Evolutionary conservation across 2,888 invertebrate genomes (phyloP).

Genomic region (Hydrotaea cyrtoneurina): DNA sequence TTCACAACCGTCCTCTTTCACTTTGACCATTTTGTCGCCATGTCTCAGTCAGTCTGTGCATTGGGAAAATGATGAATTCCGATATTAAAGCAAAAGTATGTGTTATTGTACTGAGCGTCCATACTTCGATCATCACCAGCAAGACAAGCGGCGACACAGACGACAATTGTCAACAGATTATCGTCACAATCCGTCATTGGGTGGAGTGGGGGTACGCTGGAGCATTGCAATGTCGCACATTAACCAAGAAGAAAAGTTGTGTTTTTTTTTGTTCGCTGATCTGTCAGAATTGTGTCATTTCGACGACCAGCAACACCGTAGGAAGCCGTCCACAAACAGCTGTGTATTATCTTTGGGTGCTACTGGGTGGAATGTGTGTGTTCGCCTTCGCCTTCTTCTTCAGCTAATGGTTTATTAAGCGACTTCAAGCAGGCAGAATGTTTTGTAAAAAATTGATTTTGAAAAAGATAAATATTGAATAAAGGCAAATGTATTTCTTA

Average conservation of each 20-base stretch:
- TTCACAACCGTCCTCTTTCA: constrained; percentile 48
- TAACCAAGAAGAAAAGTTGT: no score
- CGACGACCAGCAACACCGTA: neutral
- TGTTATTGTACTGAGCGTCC: neutral
- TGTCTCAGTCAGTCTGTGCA: constrained; percentile 27
- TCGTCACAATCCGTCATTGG: constrained; percentile 15
- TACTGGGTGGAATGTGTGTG: neutral
- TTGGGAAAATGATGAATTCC: constrained; percentile 64
- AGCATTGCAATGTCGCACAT: constrained; percentile 26
- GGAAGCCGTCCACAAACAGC: constrained; percentile 51
- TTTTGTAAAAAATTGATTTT: neutral
- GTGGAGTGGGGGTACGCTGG: neutral
- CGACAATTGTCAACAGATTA: constrained; percentile 61
- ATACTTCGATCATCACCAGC: neutral
- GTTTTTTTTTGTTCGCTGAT: constrained; percentile 12
- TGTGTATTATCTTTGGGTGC: constrained; percentile 51
- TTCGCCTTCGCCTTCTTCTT: no score
- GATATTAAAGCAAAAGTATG: constrained; percentile 13
- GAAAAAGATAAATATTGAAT: no score
- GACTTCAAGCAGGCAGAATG: neutral
- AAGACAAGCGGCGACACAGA: constrained; percentile 44
- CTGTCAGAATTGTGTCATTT: constrained; percentile 61
- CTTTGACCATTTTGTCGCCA: neutral
- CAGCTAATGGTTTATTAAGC: neutral
- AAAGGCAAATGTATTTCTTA: no score